phyloP scores from a whole-genome alignment of 2,113 vertebrate species.

The Danionella cerebrum region DNA sequence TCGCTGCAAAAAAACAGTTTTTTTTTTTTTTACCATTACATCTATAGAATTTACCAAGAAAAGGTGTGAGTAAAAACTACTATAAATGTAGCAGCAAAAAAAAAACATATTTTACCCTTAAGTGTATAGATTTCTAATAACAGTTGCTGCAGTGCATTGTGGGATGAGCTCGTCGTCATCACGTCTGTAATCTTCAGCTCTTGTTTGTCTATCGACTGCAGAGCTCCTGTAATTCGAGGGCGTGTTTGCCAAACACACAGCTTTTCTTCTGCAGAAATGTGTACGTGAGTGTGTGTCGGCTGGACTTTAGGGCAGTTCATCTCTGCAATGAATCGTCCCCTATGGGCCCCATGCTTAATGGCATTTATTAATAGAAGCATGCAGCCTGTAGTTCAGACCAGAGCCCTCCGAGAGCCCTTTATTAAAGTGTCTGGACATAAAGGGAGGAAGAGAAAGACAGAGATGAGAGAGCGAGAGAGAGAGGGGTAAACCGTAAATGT shows the following conservation, averaged over 20 bases:
- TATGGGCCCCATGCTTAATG: slow-evolving; percentile 72
- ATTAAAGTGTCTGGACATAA: slow-evolving; percentile 55
- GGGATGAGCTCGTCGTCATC: slow-evolving; percentile 45
- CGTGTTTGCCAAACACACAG: slow-evolving; percentile 47
- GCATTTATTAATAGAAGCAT: slow-evolving; percentile 78
- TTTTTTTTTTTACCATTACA: too few species aligned
- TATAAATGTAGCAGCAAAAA: too few species aligned
- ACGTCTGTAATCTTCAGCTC: slow-evolving; percentile 56
- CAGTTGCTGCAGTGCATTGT: not conserved
- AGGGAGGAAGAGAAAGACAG: slow-evolving; percentile 39
- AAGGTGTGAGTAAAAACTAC: too few species aligned
- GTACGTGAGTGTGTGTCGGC: slow-evolving; percentile 67
- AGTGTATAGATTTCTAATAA: not conserved
- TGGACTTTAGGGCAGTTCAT: slow-evolving; percentile 75
- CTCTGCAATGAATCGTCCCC: slow-evolving; percentile 75
- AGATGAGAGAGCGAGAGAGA: slow-evolving; percentile 27
- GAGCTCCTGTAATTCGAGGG: slow-evolving; percentile 16
- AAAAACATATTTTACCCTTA: not conserved
- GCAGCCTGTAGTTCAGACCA: slow-evolving; percentile 62
- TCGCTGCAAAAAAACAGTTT: too few species aligned
- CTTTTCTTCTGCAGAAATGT: slow-evolving; percentile 68
- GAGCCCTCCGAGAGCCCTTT: slow-evolving; percentile 67
- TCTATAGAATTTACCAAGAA: too few species aligned
- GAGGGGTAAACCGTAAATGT: slow-evolving; percentile 16
- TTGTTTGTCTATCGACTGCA: slow-evolving; percentile 56